Evolutionary conservation across 2,888 invertebrate species (phyloP).

Genomic region (Drosophila helvetica): DNA sequence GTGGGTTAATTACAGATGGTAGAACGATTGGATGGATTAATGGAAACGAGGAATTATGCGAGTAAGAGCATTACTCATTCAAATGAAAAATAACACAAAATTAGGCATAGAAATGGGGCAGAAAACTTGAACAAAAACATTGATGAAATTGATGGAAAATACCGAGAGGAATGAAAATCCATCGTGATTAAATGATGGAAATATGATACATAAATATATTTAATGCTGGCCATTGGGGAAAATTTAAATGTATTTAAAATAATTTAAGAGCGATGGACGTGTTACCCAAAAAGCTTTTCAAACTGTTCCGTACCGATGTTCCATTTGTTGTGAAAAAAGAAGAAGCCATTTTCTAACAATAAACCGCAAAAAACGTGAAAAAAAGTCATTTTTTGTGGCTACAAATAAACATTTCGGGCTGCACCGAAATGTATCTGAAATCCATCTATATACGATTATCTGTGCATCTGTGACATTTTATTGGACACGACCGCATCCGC

Average conservation of each 20-base stretch:
- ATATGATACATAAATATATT: neutral
- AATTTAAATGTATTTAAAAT: neutral
- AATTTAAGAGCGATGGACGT: no score
- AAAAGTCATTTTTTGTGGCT: no score
- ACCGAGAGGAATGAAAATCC: neutral
- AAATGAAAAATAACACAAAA: neutral
- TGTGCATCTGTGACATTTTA: neutral
- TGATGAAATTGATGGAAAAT: neutral
- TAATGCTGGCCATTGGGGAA: neutral
- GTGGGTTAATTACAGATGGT: constrained; percentile 26
- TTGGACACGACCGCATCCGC: neutral
- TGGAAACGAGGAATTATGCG: neutral
- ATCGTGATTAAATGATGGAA: neutral
- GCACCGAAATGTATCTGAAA: no score
- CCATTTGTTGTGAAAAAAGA: no score
- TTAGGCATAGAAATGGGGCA: neutral
- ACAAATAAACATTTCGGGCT: no score
- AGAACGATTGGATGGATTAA: neutral
- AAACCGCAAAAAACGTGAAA: no score
- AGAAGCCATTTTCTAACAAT: no score
- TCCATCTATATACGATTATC: no score
- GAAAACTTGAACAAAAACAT: neutral
- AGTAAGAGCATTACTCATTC: neutral
- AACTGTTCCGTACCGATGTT: no score
- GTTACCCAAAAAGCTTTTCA: no score